Percentiles rank a stretch among this genome's conserved stretches.
Conservation (phyloP, 2,888 invertebrate genomes). For the Troides helena region DNA sequence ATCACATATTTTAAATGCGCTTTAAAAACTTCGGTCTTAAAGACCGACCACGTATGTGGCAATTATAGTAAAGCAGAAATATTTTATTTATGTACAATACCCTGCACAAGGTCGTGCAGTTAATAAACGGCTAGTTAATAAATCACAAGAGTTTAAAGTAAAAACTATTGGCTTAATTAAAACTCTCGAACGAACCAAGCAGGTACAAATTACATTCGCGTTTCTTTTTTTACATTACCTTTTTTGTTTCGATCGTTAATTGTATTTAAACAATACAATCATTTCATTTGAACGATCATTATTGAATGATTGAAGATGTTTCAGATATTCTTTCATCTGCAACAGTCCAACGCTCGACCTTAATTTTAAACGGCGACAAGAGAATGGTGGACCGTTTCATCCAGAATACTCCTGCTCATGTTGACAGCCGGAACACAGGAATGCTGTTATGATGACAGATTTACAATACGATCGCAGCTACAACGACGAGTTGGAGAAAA, state of each 20-base stretch:
- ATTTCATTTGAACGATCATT: neutral
- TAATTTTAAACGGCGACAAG: too few relatives aligned
- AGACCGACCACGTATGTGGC: neutral
- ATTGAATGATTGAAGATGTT: neutral
- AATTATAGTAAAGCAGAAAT: slow-evolving; percentile 8
- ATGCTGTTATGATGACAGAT: too few relatives aligned
- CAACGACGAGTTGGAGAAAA: too few relatives aligned
- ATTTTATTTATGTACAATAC: slow-evolving; percentile 17
- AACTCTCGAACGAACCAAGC: slow-evolving; percentile 3
- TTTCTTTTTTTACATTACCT: neutral
- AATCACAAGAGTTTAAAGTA: slow-evolving; percentile 11
- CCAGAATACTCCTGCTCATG: too few relatives aligned
- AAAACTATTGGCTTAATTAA: slow-evolving; percentile 20
- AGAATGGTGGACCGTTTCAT: too few relatives aligned
- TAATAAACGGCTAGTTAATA: slow-evolving; percentile 22
- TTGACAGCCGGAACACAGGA: too few relatives aligned
- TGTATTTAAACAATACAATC: neutral
- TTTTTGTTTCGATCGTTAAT: neutral
- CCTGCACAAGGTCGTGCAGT: slow-evolving; percentile 10
- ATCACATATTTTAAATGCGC: slow-evolving; percentile 2
- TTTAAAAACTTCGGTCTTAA: slow-evolving; percentile 7
- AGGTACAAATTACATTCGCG: slow-evolving; percentile 9
- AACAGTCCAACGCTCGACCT: too few relatives aligned
- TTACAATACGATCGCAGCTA: too few relatives aligned
- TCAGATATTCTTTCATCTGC: too few relatives aligned